Base-by-base conservation (phyloP, 2,113 vertebrate genomes). In the Phylloscopus trochiloides region DNA sequence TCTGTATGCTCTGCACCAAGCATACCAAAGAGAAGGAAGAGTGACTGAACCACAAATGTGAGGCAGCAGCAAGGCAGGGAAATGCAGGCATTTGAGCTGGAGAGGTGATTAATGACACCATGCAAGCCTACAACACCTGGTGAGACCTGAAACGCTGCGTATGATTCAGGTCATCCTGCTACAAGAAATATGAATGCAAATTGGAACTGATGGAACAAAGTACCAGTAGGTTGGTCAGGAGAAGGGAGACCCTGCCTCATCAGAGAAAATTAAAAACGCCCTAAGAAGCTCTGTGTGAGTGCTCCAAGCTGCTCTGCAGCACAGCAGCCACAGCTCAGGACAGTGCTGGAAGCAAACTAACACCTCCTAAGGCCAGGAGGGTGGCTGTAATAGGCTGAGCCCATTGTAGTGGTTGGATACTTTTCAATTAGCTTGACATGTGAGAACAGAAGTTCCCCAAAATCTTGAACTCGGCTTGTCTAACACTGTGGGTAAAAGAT, bases 111-210 rank as follows among this genome's bases (percentile, higher is more conserved):
- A 91, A 95, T 77, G 65, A 77, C 3, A 74, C 12, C 0, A 0
- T n/a, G 31, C 10, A 47, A 92, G 34, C 3, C 2, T 54, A 7
- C 59, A 89, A 25, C 70, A 76, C 47, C 76, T 78, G 57, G 48
- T 25, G 66, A 89, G 57, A 51, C 32, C 43, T 22, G 34, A 52
- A 91, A 90, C 12, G 36, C 25, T 84, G 25, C 6, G 17, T 21
- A 10, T 31, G 72, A 78, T 36, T 71, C 74, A 66, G 89, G 79
- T 93, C 73, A 67, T 29, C 50, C 59, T 61, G 3, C 1, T 88
- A 83, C 48, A 87, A 65, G 77, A 87, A 90, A 48, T 55, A 67
- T 71, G 76, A 97, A 74, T 67, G 61, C 22, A 81, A 89, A 87
- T 66, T 82, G 34, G 38, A 67, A 24, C 26, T 25, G 70, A 66